phyloP scores from a whole-genome alignment of 30 jellyfish, hydroid and myxozoan species.

The Hydra vulgaris region DNA sequence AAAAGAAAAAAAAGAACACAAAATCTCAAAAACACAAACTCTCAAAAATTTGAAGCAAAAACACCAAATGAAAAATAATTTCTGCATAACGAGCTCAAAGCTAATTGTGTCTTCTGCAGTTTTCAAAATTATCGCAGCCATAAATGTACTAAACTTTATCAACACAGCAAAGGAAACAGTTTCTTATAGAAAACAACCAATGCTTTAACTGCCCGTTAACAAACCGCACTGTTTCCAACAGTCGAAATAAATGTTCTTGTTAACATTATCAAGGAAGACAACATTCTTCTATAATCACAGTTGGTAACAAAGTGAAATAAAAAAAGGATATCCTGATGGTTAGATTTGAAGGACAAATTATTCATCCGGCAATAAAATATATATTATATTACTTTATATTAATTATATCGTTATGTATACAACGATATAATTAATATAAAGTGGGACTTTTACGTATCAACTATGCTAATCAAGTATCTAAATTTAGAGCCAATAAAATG shows the following conservation, averaged over 20 bases:
- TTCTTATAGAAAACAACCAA: constrained; percentile 26
- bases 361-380: constrained; percentile 16
- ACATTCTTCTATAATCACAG: constrained; percentile 54
- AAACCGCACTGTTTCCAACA: too few relatives aligned
- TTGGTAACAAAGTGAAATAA: constrained; percentile 13
- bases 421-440: constrained; percentile 49
- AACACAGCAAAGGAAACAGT: constrained; percentile 10
- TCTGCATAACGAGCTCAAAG: neutral
- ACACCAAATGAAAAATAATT: too few relatives aligned
- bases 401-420: constrained; percentile 39
- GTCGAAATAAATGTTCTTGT: constrained; percentile 28
- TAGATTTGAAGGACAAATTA: neutral
- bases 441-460: constrained; percentile 17
- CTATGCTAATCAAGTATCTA: too few relatives aligned
- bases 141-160: neutral
- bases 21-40: too few relatives aligned
- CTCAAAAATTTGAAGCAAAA: too few relatives aligned
- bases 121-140: constrained; percentile 18
- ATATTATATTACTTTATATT: neutral
- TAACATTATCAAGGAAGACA: constrained; percentile 40
- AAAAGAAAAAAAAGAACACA: too few relatives aligned
- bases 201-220: too few relatives aligned
- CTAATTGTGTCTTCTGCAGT: constrained; percentile 12
- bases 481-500: constrained; percentile 9
- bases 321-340: constrained; percentile 22